Conservation (phyloP, 2,113 vertebrate genomes). For the Nipponia nippon region DNA sequence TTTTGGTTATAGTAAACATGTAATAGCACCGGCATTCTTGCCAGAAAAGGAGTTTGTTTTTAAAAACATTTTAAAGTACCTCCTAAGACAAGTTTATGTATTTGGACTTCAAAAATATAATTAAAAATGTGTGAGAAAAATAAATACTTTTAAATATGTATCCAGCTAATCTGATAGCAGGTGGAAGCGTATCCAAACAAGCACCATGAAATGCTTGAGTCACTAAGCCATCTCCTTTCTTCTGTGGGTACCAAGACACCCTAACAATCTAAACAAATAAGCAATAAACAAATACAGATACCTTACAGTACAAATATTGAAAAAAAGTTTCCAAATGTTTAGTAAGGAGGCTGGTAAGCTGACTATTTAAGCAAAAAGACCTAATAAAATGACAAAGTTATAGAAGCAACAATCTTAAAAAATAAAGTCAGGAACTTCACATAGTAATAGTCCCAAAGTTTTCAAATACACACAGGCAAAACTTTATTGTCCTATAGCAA, state of each 20-base stretch:
- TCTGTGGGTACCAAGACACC: not conserved
- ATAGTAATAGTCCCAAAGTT: not conserved
- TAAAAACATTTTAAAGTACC: not conserved
- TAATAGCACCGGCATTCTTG: not conserved
- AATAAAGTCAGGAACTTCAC: not conserved
- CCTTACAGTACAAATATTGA: not conserved
- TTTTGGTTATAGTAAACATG: not conserved
- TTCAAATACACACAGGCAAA: not conserved
- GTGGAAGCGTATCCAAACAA: not conserved
- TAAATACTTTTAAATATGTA: not conserved
- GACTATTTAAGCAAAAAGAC: not conserved
- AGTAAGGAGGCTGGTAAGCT: not conserved
- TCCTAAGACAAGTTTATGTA: not conserved
- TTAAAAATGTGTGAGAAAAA: not conserved
- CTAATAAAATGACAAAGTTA: not conserved
- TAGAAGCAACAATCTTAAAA: not conserved
- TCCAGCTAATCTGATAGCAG: not conserved
- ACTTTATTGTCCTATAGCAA: constrained; percentile 58
- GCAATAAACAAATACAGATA: not conserved
- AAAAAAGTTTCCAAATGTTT: not conserved
- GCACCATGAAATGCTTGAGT: not conserved
- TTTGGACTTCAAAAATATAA: not conserved
- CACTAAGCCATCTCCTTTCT: not conserved
- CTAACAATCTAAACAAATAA: not conserved
- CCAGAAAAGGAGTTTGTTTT: not conserved